A percentile compares a stretch with the other conserved stretches of the same genome.
Evolutionary conservation across 2,797 vertebrate species (phyloP).

Genomic region (Crypturellus tataupa): DNA sequence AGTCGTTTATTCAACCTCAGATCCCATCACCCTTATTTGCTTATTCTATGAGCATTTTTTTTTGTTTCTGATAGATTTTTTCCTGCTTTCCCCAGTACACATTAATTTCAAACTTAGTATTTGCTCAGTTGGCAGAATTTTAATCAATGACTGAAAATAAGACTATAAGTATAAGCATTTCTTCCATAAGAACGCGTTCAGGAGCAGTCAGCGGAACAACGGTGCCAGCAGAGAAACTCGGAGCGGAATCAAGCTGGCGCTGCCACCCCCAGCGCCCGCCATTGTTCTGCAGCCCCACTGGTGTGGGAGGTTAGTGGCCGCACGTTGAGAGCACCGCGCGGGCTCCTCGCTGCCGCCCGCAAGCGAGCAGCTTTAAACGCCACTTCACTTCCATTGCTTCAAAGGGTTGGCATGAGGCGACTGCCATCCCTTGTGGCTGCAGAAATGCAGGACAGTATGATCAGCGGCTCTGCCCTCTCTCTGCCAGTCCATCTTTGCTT

Average conservation of each 20-base stretch:
- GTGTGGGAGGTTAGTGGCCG: neutral
- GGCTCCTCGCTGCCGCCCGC: constrained; percentile 35
- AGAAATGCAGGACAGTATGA: constrained; percentile 15
- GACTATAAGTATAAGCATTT: neutral
- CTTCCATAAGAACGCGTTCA: neutral
- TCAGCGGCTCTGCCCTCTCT: neutral
- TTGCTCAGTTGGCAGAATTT: neutral
- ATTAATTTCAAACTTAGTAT: neutral
- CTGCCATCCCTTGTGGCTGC: constrained; percentile 28
- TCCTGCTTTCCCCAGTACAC: neutral
- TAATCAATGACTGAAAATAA: neutral
- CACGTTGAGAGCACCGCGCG: neutral
- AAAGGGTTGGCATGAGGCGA: constrained; percentile 42
- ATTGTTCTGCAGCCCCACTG: too few species aligned
- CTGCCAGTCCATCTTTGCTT: neutral
- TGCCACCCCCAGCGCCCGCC: neutral
- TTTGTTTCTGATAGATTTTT: neutral
- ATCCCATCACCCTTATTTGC: constrained; percentile 20
- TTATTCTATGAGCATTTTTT: neutral
- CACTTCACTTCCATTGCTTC: constrained; percentile 67
- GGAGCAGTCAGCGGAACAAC: constrained; percentile 19
- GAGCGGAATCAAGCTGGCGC: constrained; percentile 6
- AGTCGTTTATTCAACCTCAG: neutral
- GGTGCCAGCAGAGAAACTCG: constrained; percentile 16
- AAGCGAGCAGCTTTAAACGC: constrained; percentile 63